phyloP scores from a whole-genome alignment of 2,888 invertebrate genomes.

The Aphidius colemani region DNA sequence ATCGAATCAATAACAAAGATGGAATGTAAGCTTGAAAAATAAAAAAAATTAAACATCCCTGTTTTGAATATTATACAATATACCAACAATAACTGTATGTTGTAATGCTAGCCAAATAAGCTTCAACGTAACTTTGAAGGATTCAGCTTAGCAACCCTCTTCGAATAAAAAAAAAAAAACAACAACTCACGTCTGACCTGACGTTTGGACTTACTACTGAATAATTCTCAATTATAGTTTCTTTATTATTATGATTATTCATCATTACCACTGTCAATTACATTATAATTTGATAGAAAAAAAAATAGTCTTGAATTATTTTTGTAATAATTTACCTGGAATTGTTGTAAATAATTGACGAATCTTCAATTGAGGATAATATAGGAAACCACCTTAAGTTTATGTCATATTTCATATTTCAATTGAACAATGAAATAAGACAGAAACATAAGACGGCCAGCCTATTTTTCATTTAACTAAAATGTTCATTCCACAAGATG shows the following conservation, averaged over 20 bases:
- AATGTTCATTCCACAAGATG: slow-evolving; percentile 10
- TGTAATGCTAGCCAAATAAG: slow-evolving; percentile 60
- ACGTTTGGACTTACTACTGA: slow-evolving; percentile 38
- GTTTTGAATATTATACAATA: no score
- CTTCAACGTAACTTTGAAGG: slow-evolving; percentile 53
- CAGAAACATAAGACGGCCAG: slow-evolving; percentile 61
- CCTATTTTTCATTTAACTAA: slow-evolving; percentile 46
- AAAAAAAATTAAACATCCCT: slow-evolving; percentile 35
- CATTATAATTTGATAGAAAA: not conserved
- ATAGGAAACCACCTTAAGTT: slow-evolving; percentile 60
- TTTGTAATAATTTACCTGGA: not conserved
- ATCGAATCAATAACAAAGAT: slow-evolving; percentile 48
- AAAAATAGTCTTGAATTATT: no score
- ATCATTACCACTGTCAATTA: slow-evolving; percentile 8
- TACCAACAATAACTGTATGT: slow-evolving; percentile 24
- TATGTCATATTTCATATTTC: slow-evolving; percentile 60
- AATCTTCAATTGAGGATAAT: slow-evolving; percentile 45
- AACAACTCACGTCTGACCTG: slow-evolving; percentile 41
- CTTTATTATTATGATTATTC: not conserved
- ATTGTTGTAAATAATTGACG: not conserved
- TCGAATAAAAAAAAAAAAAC: slow-evolving; percentile 29
- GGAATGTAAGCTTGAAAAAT: slow-evolving; percentile 46
- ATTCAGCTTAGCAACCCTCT: slow-evolving; percentile 55
- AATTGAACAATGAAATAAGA: slow-evolving; percentile 60
- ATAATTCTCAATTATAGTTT: slow-evolving; percentile 22